Conservation (phyloP, 2,888 invertebrate genomes). For the Carcina quercana region DNA sequence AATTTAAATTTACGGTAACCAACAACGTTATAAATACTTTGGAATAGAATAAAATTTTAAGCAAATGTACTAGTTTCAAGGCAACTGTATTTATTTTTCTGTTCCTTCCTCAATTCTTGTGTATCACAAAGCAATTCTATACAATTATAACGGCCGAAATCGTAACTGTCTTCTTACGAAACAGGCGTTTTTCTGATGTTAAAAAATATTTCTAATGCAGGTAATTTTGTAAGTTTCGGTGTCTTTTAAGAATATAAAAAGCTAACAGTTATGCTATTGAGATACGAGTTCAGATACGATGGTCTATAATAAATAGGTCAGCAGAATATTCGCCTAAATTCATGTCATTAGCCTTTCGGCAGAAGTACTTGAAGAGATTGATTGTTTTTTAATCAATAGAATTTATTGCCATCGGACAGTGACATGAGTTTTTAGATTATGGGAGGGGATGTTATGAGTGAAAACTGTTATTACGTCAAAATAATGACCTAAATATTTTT, state of each 20-base stretch:
- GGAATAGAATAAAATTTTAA: too few relatives aligned
- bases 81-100: constrained; percentile 30
- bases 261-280: constrained; percentile 43
- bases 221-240: constrained; percentile 55
- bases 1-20: too few relatives aligned
- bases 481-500: not conserved
- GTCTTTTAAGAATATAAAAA: constrained; percentile 54
- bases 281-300: constrained; percentile 44
- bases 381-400: constrained; percentile 62
- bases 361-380: constrained; percentile 44
- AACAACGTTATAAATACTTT: too few relatives aligned
- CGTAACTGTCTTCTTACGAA: constrained; percentile 69
- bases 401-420: constrained; percentile 25
- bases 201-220: constrained; percentile 59
- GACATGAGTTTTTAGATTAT: constrained; percentile 27
- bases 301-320: constrained; percentile 66
- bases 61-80: too few relatives aligned
- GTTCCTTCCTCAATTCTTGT: constrained; percentile 34
- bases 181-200: constrained; percentile 48
- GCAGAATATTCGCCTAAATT: constrained; percentile 39
- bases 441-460: too few relatives aligned
- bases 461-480: too few relatives aligned
- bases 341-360: constrained; percentile 60
- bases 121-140: constrained; percentile 66
- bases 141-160: constrained; percentile 74